Conservation (phyloP, 1,140 invertebrate species). For the Diuraphis noxia region DNA sequence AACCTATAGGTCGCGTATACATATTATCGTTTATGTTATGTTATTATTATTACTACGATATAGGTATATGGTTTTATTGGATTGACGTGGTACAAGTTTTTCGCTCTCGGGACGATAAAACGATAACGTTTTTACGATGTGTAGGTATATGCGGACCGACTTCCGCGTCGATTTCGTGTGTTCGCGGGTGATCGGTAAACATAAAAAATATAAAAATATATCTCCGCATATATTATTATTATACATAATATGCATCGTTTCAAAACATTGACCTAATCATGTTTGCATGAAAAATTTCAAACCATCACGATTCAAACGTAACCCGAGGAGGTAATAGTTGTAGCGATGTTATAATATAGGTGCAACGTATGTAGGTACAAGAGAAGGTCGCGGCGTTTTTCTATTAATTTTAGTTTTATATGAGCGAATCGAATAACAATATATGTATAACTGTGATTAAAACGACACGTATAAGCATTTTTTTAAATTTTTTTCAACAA, state of each 20-base stretch:
- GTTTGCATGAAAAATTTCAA: conserved; percentile 35
- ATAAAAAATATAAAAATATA: background rate
- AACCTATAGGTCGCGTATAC: too few relatives aligned
- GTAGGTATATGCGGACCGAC: background rate
- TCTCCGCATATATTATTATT: background rate
- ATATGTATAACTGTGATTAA: background rate
- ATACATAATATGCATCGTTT: background rate
- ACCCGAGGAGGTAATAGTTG: conserved; percentile 27
- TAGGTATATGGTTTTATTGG: background rate
- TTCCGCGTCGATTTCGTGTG: conserved; percentile 20
- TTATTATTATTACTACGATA: background rate
- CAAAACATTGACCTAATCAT: background rate
- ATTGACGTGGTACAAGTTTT: background rate
- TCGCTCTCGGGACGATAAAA: conserved; percentile 6
- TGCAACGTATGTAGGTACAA: background rate
- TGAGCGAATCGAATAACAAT: background rate
- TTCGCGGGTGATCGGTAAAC: background rate
- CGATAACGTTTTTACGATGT: background rate
- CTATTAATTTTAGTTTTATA: background rate
- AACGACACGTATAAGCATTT: background rate
- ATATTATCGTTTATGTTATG: background rate
- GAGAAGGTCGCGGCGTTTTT: background rate
- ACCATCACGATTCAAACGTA: conserved; percentile 29
- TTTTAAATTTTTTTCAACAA: background rate
- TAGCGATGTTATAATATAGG: background rate